phyloP scores from a whole-genome alignment of 2,113 vertebrate species.

The Ptychochromis oligacanthus region DNA sequence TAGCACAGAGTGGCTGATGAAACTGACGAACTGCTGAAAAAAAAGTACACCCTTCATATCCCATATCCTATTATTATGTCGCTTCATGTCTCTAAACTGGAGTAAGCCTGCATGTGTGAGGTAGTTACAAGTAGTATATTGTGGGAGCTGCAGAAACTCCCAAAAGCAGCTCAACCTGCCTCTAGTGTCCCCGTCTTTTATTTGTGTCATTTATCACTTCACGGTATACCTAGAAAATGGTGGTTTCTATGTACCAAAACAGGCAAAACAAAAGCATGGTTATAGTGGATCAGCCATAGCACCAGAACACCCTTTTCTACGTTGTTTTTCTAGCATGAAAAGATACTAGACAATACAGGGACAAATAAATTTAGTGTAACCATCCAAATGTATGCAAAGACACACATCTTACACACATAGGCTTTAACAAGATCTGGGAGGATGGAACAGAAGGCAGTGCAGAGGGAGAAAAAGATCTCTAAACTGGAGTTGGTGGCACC shows the following conservation, averaged over 20 bases:
- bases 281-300: neutral
- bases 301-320: neutral
- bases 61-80: neutral
- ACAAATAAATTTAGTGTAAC: neutral
- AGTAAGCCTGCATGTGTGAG: neutral
- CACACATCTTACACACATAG: neutral
- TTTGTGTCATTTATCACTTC: constrained; percentile 2
- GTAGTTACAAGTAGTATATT: neutral
- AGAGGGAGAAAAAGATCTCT: neutral
- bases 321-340: constrained; percentile 1
- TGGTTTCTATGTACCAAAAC: neutral
- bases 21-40: neutral
- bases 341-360: neutral
- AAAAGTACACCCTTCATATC: neutral
- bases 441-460: neutral
- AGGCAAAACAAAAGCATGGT: neutral
- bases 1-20: too few species aligned
- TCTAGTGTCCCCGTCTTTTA: neutral
- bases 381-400: neutral
- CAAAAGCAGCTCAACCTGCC: neutral
- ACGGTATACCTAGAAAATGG: neutral
- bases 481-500: neutral
- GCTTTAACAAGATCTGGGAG: neutral
- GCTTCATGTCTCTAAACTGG: neutral
- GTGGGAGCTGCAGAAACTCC: neutral